Evolutionary conservation across 1,140 invertebrate genomes (phyloP), one percentile per base, ranked within the genome.

Genomic region (Diorhabda carinulata): DNA sequence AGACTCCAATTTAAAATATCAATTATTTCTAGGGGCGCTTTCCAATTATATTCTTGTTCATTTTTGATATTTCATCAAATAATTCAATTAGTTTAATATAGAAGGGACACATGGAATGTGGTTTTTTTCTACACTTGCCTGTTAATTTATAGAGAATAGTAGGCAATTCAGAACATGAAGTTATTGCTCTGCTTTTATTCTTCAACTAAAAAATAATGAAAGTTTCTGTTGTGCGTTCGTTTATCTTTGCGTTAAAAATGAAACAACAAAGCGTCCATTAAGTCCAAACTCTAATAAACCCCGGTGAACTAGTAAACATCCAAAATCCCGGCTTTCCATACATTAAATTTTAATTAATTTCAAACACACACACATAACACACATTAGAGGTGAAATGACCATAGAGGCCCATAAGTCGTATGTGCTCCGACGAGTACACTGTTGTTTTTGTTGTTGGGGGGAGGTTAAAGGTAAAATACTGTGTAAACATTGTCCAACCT

Each of bases 401-500:
- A 60, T 60, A 57, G 58, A 59, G 65, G 57, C 42, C 58, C 65
- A 67, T 67, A 67, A 67, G 57, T 67, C 65, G 57, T 64, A 57
- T 64, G 63, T 42, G 63, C 56, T 64, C 42, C 52, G 63, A 57
- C 63, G 52, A 25, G 52, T 40, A 60, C 57, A 66, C 40, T 62
- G 67, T 57, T 68, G 69, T 70, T 70, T 67, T 71, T 71, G 70
- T 66, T 68, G 70, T 69, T 71, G 67, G 62, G 61, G 64, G 57
- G 57, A 58, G 45, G 63, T 52, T 71, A 56, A 63, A 69, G 68
- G 71, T 72, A 63, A 72, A 70, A 70, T 70, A 69, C 68, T 61
- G 65, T 65, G 62, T 64, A 73, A 73, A 73, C 69, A 73, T 59
- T 64, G 68, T 67, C 68, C 65, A 70, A 73, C 68, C 71, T 73